phyloP scores from a whole-genome alignment of 2,888 invertebrate species.

The Tinea pellionella region DNA sequence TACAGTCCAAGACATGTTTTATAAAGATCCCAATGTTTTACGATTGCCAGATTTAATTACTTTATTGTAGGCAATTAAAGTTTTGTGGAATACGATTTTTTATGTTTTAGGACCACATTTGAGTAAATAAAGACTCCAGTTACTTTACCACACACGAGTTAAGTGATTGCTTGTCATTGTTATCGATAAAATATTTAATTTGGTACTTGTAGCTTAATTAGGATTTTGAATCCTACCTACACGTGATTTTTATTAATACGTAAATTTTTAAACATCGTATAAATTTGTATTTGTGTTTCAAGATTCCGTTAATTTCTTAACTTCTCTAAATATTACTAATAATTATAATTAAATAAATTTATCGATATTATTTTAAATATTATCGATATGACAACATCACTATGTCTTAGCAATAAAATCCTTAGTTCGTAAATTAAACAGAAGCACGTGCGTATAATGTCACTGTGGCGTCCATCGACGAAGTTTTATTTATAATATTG shows the following conservation, averaged over 20 bases:
- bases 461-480: background rate
- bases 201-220: too few relatives aligned
- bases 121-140: slow-evolving; percentile 60
- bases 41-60: slow-evolving; percentile 69
- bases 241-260: too few relatives aligned
- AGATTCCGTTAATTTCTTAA: too few relatives aligned
- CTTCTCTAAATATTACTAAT: too few relatives aligned
- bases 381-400: slow-evolving; percentile 7
- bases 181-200: slow-evolving; percentile 2
- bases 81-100: slow-evolving; percentile 61
- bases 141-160: slow-evolving; percentile 56
- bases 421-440: slow-evolving; percentile 35
- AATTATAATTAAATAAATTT: too few relatives aligned
- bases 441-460: slow-evolving; percentile 32
- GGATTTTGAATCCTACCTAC: too few relatives aligned
- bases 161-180: background rate
- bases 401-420: slow-evolving; percentile 24
- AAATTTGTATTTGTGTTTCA: too few relatives aligned
- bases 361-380: background rate
- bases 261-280: too few relatives aligned
- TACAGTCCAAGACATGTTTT: slow-evolving; percentile 36
- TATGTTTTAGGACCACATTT: slow-evolving; percentile 60
- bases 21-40: slow-evolving; percentile 54
- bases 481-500: background rate
- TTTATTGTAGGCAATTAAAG: slow-evolving; percentile 67